phyloP scores from a whole-genome alignment of 2,113 vertebrate species.

The Menidia beryllina region DNA sequence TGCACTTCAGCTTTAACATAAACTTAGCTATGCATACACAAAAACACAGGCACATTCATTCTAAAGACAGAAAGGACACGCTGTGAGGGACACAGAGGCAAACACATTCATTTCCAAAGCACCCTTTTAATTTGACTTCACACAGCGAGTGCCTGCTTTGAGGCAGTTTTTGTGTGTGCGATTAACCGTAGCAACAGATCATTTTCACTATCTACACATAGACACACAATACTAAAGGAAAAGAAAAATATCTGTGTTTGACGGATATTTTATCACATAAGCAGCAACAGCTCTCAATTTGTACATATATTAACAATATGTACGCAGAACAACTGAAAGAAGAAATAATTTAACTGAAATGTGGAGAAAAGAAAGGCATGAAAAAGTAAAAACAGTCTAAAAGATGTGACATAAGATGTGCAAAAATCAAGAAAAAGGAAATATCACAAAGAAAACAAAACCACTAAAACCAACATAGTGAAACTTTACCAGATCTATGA shows the following conservation, averaged over 20 bases:
- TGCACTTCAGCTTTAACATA: slow-evolving; percentile 50
- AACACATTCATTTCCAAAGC: slow-evolving; percentile 47
- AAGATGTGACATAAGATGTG: neutral
- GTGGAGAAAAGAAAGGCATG: neutral
- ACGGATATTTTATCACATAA: slow-evolving; percentile 18
- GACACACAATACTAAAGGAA: neutral
- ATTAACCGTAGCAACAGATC: slow-evolving; percentile 20
- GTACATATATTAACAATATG: too few species aligned
- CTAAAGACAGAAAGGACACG: slow-evolving; percentile 14
- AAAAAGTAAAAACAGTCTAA: neutral
- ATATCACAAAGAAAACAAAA: neutral
- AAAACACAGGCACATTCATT: slow-evolving; percentile 20
- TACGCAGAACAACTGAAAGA: neutral
- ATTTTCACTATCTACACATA: slow-evolving; percentile 12
- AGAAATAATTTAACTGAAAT: neutral
- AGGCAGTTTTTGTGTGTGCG: slow-evolving; percentile 28
- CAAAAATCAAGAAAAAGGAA: too few species aligned
- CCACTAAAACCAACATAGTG: too few species aligned
- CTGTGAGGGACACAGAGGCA: slow-evolving; percentile 24
- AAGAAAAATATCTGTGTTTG: neutral
- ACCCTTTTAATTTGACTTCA: slow-evolving; percentile 48
- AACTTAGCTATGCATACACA: slow-evolving; percentile 21
- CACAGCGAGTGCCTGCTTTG: slow-evolving; percentile 41
- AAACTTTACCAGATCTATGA: too few species aligned
- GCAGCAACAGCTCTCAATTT: slow-evolving; percentile 24